Base-by-base conservation (phyloP, 2,797 vertebrate genomes). In the Diceros bicornis region DNA sequence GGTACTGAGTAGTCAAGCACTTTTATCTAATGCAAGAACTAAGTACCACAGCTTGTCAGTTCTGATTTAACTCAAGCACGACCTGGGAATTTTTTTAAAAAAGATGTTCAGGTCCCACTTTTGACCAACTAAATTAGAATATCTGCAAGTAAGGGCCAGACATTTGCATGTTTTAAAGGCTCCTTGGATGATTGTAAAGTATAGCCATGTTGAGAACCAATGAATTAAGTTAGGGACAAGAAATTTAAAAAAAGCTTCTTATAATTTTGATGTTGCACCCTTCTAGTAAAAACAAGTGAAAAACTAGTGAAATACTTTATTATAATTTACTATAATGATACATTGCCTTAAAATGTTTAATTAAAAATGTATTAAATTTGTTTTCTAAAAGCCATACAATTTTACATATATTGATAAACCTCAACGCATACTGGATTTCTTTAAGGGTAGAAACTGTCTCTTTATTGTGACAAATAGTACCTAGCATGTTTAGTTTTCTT, bases 91-190 rank as follows among this genome's bases (percentile, higher is more conserved):
- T 92, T 89, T 62, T 77, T 8, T 1, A 32, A 34, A 90, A 91
- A 57, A 0, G 1, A 68, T 59, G 25, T 92, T 85, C 37, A 52
- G 34, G 50, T 72, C 23, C 52, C 41, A 55, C n/a, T 90, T 92
- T 41, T 96, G 66, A 90, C 41, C 89, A 96, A 52, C 21, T 91
- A 87, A 88, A 74, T 93, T 87, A 89, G 79, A 97, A 75, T 92
- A 88, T 77, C 79, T 97, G 52, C 34, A 97, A 95, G 66, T 89
- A 82, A 69, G 50, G 20, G 68, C n/a, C 57, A 87, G 34, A 50
- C 4, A 83, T 96, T 91, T 97, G 78, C 52, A 93, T 55, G 41
- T 92, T 88, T 95, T 68, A 95, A 91, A 97, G 61, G 2, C 29
- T 93, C 50, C 66, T 52, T 25, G 55, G 41, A 55, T 86, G 37